Evolutionary conservation across 2,113 vertebrate species (phyloP), one percentile per base, ranked within the genome.

Genomic region (Cryptomyrus ogoouensis): DNA sequence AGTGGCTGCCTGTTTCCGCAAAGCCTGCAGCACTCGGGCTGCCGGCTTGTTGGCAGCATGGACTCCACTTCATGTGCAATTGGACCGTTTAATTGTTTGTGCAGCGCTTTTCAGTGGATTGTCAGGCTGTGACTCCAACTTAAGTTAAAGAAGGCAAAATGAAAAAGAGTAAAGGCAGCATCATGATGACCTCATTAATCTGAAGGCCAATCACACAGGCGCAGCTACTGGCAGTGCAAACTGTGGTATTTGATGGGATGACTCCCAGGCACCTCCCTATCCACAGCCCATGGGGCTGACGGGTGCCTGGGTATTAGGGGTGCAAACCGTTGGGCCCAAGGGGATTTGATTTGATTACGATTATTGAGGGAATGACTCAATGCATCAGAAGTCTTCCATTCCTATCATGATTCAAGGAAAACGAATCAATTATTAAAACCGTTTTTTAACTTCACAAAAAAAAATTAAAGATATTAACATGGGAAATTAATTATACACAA

Each of bases 1-100:
- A 90, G 89, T 4, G 5, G 62, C 58, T 24, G 39, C 42, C 89
- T 92, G 93, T 92, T 50, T 80, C 66, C 27, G 52, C 84, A 7
- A 88, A 93, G 93, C 70, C 53, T 21, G 49, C 12, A 27, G 74
- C 77, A 62, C 70, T 39, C 5, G n/a, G 44, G 35, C 39, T 19
- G 31, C 31, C 6, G 66, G 89, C 58, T 90, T 10, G 15, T 50
- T 46, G 58, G 89, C 85, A 88, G 89, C 66, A 88, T 8, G 44
- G 70, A 21, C 44, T 53, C 44, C 44, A 19, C 56, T 77, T 49
- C 27, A 90, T 9, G 58, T n/a, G 47, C 84, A 77, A 87, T n/a
- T 90, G 44, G 50, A 53, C n/a, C n/a, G 17, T 62, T 46, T 77
- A 39, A 70, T 44, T 77, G 84, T 74, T 90, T 87, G 86, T 66